These are phyloP conservation scores for Ptychoptera contaminata DNA, from an alignment of 2,888 invertebrate genomes.

Conservation along the genomic window DNA sequence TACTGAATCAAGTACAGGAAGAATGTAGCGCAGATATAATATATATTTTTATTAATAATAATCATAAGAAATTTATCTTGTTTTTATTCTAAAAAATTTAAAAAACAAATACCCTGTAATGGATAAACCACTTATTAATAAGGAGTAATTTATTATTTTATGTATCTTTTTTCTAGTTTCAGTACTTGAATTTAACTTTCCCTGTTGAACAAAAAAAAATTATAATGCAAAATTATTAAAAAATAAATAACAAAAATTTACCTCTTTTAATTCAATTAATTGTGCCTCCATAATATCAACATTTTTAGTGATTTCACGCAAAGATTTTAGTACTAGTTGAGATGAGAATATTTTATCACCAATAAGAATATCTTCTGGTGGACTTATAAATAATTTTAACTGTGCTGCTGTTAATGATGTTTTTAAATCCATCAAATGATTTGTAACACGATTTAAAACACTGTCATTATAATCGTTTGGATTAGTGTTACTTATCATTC, in stretches of 20 bases:
- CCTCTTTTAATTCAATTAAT: conserved; percentile 17
- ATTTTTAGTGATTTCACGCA: conserved; percentile 19
- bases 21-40: no score
- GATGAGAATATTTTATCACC: conserved; percentile 28
- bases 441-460: background rate
- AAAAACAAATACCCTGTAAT: no score
- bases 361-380: conserved; percentile 24
- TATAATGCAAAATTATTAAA: no score
- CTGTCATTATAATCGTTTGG: no score
- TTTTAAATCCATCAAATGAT: conserved; percentile 21
- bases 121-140: no score
- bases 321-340: conserved; percentile 23
- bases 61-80: no score
- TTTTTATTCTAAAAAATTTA: no score
- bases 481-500: no score
- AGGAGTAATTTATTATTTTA: no score
- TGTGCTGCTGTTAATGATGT: conserved; percentile 23
- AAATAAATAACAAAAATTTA: conserved; percentile 6
- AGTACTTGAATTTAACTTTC: background rate
- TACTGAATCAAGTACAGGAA: no score
- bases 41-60: no score
- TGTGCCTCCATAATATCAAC: conserved; percentile 20
- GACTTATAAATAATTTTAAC: conserved; percentile 22
- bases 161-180: background rate
- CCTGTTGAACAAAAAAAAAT: background rate